Evolutionary conservation across 2,113 vertebrate genomes (phyloP).

Genomic region (Ibidorhyncha struthersii): DNA sequence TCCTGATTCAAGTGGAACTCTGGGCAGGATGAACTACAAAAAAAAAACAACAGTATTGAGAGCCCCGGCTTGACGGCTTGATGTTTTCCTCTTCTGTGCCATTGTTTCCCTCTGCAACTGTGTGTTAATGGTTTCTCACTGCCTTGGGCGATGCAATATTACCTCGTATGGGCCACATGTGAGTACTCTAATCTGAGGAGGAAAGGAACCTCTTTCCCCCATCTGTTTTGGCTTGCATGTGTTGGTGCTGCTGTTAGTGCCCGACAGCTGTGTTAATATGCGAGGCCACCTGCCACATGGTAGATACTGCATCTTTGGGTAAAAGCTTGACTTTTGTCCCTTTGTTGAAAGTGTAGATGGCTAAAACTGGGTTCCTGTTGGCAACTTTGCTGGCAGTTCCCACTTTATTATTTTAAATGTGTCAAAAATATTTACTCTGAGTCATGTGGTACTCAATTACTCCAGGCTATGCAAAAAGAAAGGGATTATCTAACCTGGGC

Average conservation of each 20-base stretch:
- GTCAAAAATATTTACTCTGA: not conserved
- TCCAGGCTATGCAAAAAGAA: not conserved
- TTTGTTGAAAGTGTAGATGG: not conserved
- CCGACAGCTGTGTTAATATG: conserved; percentile 74
- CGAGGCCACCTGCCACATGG: conserved; percentile 70
- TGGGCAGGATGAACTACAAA: not conserved
- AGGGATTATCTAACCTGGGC: not conserved
- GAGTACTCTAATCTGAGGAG: conserved; percentile 41
- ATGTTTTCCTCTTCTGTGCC: not conserved
- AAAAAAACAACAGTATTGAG: not conserved
- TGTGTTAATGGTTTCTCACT: conserved; percentile 42
- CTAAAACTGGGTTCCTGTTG: not conserved
- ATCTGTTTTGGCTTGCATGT: conserved; percentile 69
- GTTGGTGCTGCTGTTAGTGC: conserved; percentile 62
- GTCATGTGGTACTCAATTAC: not conserved
- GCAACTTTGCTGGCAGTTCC: not conserved
- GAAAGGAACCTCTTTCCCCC: conserved; percentile 47
- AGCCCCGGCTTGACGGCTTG: not conserved
- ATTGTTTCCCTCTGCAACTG: not conserved
- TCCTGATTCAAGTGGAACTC: conserved; percentile 37
- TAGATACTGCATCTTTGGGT: not conserved
- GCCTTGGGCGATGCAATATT: conserved; percentile 30
- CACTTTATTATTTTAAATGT: not conserved
- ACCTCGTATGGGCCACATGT: conserved; percentile 30
- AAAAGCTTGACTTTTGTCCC: not conserved